phyloP scores from a whole-genome alignment of 2,797 vertebrate species.

The Darevskia nairensis region DNA sequence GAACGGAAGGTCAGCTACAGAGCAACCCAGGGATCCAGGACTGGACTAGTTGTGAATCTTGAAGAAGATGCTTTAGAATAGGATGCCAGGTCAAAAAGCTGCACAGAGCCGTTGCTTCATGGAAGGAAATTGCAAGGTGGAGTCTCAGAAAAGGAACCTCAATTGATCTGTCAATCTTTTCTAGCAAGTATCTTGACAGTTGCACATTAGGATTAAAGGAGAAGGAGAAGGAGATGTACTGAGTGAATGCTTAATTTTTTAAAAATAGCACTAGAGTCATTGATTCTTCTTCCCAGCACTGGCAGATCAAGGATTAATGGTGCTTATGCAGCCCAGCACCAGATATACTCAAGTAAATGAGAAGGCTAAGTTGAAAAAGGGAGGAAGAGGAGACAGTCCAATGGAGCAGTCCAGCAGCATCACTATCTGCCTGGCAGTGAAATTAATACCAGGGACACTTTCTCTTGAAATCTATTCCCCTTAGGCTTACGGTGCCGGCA shows the following conservation, averaged over 20 bases:
- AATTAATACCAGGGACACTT: neutral
- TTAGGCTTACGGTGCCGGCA: neutral
- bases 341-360: neutral
- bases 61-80: neutral
- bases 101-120: neutral
- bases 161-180: neutral
- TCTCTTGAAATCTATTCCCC: neutral
- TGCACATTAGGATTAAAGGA: neutral
- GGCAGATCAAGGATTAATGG: neutral
- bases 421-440: neutral
- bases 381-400: accelerated
- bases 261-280: neutral
- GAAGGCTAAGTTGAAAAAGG: neutral
- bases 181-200: neutral
- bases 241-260: neutral
- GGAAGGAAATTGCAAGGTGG: neutral
- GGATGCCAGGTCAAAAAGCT: neutral
- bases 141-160: neutral
- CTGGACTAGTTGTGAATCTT: accelerated
- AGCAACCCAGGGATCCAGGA: accelerated
- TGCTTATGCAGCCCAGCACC: neutral
- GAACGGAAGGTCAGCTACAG: neutral
- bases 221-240: neutral
- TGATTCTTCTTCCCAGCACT: accelerated
- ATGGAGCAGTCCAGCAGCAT: neutral